Percentiles rank a stretch among this genome's conserved stretches.
Evolutionary conservation across 2,113 vertebrate genomes (phyloP).

Genomic region (Tetraodon nigroviridis): DNA sequence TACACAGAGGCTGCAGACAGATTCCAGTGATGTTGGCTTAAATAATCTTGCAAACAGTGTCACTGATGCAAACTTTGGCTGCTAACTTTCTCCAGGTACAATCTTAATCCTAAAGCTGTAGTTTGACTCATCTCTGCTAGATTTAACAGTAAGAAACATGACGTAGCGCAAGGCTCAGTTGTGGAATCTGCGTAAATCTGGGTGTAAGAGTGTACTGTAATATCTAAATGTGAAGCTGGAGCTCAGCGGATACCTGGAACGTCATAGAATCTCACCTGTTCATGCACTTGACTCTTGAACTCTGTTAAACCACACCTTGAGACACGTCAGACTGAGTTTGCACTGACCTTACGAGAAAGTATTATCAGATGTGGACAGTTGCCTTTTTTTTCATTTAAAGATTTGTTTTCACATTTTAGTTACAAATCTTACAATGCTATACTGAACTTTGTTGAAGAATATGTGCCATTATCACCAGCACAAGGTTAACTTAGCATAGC

Average conservation of each 20-base stretch:
- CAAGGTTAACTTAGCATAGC: too few relatives aligned
- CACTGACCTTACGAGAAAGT: not conserved
- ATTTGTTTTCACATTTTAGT: too few relatives aligned
- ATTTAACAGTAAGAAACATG: not conserved
- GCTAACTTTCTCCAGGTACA: not conserved
- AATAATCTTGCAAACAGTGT: not conserved
- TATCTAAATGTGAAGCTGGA: not conserved
- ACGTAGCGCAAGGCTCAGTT: not conserved
- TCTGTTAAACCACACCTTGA: conserved; percentile 3
- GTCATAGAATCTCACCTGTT: not conserved
- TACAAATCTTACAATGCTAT: too few relatives aligned
- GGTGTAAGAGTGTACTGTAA: too few relatives aligned
- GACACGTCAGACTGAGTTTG: not conserved
- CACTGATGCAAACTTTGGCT: not conserved
- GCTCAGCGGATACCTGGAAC: too few relatives aligned
- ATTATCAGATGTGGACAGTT: not conserved
- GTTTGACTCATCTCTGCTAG: not conserved
- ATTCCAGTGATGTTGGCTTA: not conserved
- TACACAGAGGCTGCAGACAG: not conserved
- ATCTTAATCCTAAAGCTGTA: not conserved
- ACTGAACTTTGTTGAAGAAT: too few relatives aligned
- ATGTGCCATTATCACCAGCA: too few relatives aligned
- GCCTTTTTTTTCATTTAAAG: too few relatives aligned
- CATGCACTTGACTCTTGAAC: not conserved
- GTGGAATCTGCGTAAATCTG: not conserved